These are phyloP conservation scores for Perca flavescens DNA, from an alignment of 2,113 vertebrate genomes.

Conservation along the genomic window DNA sequence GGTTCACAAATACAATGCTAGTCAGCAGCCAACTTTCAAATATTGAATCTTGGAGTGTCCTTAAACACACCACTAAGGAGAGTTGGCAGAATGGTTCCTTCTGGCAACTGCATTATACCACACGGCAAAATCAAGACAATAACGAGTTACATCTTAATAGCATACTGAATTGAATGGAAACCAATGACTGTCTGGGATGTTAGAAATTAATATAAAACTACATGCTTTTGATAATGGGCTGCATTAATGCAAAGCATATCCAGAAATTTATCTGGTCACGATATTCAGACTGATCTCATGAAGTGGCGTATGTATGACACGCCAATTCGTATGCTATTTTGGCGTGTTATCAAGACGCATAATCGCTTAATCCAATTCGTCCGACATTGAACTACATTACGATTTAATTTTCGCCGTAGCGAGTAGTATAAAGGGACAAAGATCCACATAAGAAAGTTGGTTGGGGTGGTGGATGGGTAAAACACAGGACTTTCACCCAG, in stretches of 20 bases:
- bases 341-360: too few species aligned
- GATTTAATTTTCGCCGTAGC: too few species aligned
- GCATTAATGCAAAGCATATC: constrained; percentile 14
- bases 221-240: not conserved
- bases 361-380: too few species aligned
- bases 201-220: not conserved
- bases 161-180: constrained; percentile 1
- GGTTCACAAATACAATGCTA: not conserved
- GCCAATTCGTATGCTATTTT: too few species aligned
- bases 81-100: constrained; percentile 10
- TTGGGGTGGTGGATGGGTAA: too few species aligned
- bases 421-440: too few species aligned
- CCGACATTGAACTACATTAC: too few species aligned
- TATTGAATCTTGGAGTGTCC: constrained; percentile 1
- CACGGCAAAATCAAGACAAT: not conserved
- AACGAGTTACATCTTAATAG: constrained; percentile 11
- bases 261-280: not conserved
- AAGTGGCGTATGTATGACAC: too few species aligned
- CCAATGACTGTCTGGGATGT: not conserved
- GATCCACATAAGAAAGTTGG: too few species aligned
- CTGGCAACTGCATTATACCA: constrained; percentile 1
- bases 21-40: not conserved
- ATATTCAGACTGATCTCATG: not conserved
- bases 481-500: too few species aligned
- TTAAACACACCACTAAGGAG: constrained; percentile 32